These are phyloP conservation scores for Amphipyra berbera DNA, from an alignment of 2,888 invertebrate species.

Conservation along the genomic window DNA sequence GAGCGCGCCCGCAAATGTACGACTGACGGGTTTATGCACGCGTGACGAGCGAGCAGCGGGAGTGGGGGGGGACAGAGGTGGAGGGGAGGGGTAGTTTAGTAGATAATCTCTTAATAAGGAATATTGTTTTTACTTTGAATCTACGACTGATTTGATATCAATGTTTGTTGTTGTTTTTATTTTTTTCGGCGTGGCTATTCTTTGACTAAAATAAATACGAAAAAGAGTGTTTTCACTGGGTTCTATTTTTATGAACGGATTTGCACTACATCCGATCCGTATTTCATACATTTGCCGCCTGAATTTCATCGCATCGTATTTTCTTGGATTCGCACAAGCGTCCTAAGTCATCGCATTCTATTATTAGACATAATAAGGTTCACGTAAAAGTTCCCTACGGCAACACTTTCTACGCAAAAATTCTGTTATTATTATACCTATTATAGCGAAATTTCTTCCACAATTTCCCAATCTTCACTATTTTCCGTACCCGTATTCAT, in stretches of 20 bases:
- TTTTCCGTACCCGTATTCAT: slow-evolving; percentile 28
- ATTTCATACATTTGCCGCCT: no score
- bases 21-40: slow-evolving; percentile 30
- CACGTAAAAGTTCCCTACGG: no score
- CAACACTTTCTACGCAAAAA: no score
- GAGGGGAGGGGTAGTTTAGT: neutral
- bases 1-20: slow-evolving; percentile 16
- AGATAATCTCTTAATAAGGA: slow-evolving; percentile 12
- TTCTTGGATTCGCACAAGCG: no score
- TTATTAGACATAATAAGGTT: no score
- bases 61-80: no score
- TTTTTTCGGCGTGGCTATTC: neutral
- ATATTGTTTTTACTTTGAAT: neutral
- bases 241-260: no score
- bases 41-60: slow-evolving; percentile 23
- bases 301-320: no score
- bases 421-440: neutral
- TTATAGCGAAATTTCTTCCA: neutral
- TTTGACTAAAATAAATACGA: no score
- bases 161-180: neutral
- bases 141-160: neutral
- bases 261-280: no score
- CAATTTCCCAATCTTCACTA: slow-evolving; percentile 11
- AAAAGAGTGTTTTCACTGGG: no score
- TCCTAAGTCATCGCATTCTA: no score